These are phyloP conservation scores for Oreonectes daqikongensis DNA, from an alignment of 2,797 vertebrate species.

Conservation along the genomic window DNA sequence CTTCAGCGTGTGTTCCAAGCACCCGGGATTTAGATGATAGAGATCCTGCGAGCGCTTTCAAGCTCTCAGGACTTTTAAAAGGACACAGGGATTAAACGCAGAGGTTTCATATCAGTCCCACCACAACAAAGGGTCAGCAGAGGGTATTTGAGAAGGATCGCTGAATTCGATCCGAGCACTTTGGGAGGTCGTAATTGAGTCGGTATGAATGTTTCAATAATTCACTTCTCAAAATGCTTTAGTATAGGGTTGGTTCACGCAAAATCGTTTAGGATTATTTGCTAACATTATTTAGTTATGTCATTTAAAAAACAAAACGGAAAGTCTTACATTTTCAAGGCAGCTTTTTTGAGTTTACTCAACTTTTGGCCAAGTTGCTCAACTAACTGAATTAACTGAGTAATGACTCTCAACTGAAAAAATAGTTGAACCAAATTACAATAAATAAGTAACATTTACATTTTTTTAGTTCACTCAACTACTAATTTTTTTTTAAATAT, in stretches of 20 bases:
- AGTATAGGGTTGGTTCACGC: no score
- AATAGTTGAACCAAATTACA: no score
- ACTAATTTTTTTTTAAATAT: no score
- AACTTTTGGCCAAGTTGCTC: no score
- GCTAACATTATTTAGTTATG: background rate
- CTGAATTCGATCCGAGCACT: background rate
- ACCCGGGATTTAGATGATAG: constrained; percentile 34
- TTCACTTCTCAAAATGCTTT: background rate
- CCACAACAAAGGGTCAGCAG: constrained; percentile 22
- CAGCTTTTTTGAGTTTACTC: no score
- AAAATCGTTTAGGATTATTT: no score
- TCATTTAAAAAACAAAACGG: no score
- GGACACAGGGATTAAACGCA: constrained; percentile 41
- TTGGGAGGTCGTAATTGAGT: background rate
- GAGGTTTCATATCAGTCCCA: constrained; percentile 37
- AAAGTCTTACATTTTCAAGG: no score
- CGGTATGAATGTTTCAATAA: background rate
- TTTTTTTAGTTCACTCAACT: no score
- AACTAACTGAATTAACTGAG: no score
- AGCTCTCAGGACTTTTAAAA: constrained; percentile 42
- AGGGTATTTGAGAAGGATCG: constrained; percentile 16
- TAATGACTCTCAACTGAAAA: no score
- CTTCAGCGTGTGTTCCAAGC: constrained; percentile 43
- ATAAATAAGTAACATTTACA: no score
- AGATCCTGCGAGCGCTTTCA: constrained; percentile 42